These are phyloP conservation scores for Myotis planiceps DNA, from an alignment of 2,797 vertebrate species.

Conservation along the genomic window DNA sequence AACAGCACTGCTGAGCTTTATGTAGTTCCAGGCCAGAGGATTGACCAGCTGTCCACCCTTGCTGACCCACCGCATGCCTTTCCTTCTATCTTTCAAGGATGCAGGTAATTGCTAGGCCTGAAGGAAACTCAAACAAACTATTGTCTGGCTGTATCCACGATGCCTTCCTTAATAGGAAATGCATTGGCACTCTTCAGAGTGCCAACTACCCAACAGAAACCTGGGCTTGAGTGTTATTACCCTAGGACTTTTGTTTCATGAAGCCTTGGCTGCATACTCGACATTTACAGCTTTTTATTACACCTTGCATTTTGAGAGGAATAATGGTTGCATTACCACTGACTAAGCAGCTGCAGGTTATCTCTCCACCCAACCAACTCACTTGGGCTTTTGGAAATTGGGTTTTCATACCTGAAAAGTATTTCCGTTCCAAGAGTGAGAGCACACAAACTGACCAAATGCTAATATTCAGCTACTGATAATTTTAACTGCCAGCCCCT, in stretches of 20 bases:
- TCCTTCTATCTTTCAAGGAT: constrained; percentile 67
- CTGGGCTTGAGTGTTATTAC: background rate
- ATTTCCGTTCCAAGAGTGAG: background rate
- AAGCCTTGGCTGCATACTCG: constrained; percentile 18
- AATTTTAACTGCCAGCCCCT: background rate
- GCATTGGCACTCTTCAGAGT: background rate
- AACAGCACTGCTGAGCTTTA: constrained; percentile 48
- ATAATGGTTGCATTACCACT: background rate
- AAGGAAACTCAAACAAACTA: constrained; percentile 63
- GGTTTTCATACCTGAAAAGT: constrained; percentile 11
- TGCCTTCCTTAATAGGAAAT: constrained; percentile 62
- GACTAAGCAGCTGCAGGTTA: constrained; percentile 4
- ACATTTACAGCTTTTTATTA: constrained; percentile 17
- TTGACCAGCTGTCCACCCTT: constrained; percentile 65
- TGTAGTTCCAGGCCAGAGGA: constrained; percentile 59
- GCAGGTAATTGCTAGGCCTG: constrained; percentile 71
- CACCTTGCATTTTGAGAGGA: background rate
- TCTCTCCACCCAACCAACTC: constrained; percentile 46
- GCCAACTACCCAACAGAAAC: constrained; percentile 22
- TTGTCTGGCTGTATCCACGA: constrained; percentile 39
- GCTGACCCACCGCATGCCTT: constrained; percentile 45
- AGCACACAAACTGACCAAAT: background rate
- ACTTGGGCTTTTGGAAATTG: constrained; percentile 37
- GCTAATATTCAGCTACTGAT: background rate
- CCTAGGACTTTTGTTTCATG: constrained; percentile 22